A percentile compares a stretch with the other conserved stretches of the same genome.
phyloP scores from a whole-genome alignment of 2,888 invertebrate species.

The Drosophila anomelani region DNA sequence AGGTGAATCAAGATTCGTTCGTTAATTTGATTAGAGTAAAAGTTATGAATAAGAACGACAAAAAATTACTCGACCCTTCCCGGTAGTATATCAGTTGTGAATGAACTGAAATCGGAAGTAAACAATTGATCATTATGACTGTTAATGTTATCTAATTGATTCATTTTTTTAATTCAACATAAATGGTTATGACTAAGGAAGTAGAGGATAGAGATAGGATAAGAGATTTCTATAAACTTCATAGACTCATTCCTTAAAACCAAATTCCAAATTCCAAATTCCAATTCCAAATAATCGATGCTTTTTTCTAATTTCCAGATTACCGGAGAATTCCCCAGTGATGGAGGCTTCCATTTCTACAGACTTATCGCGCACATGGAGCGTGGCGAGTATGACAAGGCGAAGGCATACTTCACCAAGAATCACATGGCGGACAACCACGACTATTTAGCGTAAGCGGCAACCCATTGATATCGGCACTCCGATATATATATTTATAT shows the following conservation, averaged over 20 bases:
- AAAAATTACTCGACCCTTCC: constrained; percentile 9
- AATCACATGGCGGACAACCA: constrained; percentile 27
- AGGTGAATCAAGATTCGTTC: constrained; percentile 19
- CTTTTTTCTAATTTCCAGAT: constrained; percentile 24
- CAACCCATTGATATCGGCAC: constrained; percentile 5
- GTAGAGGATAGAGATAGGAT: too few species aligned
- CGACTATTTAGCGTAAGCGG: constrained; percentile 58
- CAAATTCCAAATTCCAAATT: too few species aligned
- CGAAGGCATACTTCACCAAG: constrained; percentile 47
- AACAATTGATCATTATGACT: constrained; percentile 27
- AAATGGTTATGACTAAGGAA: constrained; percentile 1
- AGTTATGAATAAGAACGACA: constrained; percentile 15
- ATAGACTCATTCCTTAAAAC: too few species aligned
- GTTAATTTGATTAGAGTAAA: constrained; percentile 37
- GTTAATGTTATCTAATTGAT: constrained; percentile 21
- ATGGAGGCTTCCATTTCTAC: constrained; percentile 57
- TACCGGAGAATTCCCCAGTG: neutral
- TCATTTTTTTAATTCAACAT: neutral
- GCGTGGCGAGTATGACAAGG: constrained; percentile 54
- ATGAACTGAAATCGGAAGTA: constrained; percentile 30
- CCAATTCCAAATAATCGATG: too few species aligned
- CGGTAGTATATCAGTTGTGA: constrained; percentile 17
- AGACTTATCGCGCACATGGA: constrained; percentile 67
- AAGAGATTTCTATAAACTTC: neutral
- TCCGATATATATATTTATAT: neutral